phyloP scores from a whole-genome alignment of 2,797 vertebrate species.

The Cirrhinus molitorella region DNA sequence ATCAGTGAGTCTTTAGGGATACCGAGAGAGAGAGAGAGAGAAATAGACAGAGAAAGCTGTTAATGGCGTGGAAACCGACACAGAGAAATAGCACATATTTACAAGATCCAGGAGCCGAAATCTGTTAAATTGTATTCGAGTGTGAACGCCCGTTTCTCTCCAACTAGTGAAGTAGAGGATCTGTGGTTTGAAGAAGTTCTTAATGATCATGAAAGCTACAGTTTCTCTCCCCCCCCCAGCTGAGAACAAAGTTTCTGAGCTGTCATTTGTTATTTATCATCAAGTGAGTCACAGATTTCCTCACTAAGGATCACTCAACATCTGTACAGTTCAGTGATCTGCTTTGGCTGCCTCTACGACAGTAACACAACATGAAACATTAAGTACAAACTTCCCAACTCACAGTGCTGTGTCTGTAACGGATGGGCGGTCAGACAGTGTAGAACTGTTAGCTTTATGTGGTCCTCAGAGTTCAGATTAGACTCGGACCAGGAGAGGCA shows the following conservation, averaged over 20 bases:
- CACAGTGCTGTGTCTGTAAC: neutral
- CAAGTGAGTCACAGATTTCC: slow-evolving; percentile 24
- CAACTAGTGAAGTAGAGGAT: slow-evolving; percentile 29
- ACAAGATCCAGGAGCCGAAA: slow-evolving; percentile 20
- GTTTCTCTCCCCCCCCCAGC: neutral
- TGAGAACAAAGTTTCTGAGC: slow-evolving; percentile 19
- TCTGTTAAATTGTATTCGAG: slow-evolving; percentile 32
- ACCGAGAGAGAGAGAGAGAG: neutral
- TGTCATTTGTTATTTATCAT: slow-evolving; percentile 34
- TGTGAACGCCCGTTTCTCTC: slow-evolving; percentile 20
- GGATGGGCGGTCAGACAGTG: neutral
- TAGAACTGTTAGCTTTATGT: neutral
- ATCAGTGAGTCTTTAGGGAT: slow-evolving; percentile 61
- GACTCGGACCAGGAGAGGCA: slow-evolving; percentile 1
- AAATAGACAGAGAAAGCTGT: slow-evolving; percentile 49
- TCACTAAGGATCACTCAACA: slow-evolving; percentile 20
- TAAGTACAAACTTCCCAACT: neutral
- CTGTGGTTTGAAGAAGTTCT: slow-evolving; percentile 20
- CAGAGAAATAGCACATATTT: slow-evolving; percentile 55
- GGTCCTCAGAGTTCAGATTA: slow-evolving; percentile 29
- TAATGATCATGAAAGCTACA: slow-evolving; percentile 13
- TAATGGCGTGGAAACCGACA: slow-evolving; percentile 74
- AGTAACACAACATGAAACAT: slow-evolving; percentile 11
- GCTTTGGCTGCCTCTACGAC: neutral
- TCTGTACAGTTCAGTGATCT: slow-evolving; percentile 17